Conservation (phyloP, 1,140 invertebrate species). For the Drosophila virilis region DNA sequence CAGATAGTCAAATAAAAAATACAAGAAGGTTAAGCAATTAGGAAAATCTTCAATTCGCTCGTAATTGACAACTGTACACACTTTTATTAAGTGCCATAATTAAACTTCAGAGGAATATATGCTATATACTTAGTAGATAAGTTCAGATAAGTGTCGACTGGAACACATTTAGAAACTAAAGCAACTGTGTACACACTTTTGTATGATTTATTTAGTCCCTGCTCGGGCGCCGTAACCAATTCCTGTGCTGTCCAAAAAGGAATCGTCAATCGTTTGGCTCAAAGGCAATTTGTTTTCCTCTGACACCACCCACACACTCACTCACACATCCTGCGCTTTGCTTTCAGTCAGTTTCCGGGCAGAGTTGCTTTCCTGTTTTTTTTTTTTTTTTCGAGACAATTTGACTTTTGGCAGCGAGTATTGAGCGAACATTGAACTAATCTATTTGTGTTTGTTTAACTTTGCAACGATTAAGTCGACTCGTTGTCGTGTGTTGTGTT, state of each 20-base stretch:
- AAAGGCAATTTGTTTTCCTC: conserved; percentile 63
- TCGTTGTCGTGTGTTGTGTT: conserved; percentile 31
- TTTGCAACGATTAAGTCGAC: conserved; percentile 63
- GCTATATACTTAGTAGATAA: no score
- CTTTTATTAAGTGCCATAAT: no score
- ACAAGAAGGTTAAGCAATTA: no score
- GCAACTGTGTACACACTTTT: no score
- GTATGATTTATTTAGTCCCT: no score
- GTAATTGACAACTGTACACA: no score
- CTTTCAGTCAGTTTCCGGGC: conserved; percentile 17
- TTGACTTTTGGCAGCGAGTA: conserved; percentile 71
- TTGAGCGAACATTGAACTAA: conserved; percentile 74
- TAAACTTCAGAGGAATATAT: no score
- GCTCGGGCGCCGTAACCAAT: background rate
- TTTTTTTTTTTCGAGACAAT: conserved; percentile 58
- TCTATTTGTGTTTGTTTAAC: conserved; percentile 80
- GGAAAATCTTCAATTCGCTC: no score
- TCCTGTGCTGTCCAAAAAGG: background rate
- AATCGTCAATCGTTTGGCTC: conserved; percentile 59
- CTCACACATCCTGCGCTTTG: conserved; percentile 3
- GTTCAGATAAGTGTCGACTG: no score
- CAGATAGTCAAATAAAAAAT: no score
- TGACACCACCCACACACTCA: conserved; percentile 9
- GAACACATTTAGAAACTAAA: no score
- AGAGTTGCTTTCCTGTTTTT: conserved; percentile 24